A percentile compares a stretch with the other conserved stretches of the same genome.
These are phyloP conservation scores for Thunnus albacares DNA, from an alignment of 2,797 vertebrate genomes.

Conservation along the genomic window DNA sequence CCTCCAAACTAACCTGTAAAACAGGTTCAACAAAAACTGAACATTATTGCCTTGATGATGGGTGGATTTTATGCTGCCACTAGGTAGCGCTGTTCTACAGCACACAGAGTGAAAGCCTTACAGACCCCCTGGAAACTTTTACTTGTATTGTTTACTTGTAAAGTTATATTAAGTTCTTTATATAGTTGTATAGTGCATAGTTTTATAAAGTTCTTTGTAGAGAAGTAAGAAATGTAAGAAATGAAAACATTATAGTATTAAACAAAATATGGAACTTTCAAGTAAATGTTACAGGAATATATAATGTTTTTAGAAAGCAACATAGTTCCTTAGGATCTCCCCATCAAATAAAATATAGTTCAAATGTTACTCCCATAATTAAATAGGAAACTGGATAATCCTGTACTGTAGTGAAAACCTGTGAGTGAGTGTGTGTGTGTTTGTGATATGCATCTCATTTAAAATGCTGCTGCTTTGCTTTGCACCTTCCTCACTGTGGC, in stretches of 20 bases:
- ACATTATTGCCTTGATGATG: too few relatives aligned
- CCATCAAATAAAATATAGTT: background rate
- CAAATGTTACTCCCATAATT: background rate
- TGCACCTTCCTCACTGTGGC: background rate
- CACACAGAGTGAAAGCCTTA: background rate
- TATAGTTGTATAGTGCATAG: too few relatives aligned
- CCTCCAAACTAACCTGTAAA: too few relatives aligned
- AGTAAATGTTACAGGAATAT: too few relatives aligned
- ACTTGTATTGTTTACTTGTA: too few relatives aligned
- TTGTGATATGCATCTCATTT: background rate
- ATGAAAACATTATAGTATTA: background rate
- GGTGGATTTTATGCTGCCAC: conserved; percentile 5
- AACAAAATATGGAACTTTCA: too few relatives aligned
- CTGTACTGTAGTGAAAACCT: background rate
- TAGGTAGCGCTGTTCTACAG: conserved; percentile 24
- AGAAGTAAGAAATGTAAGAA: too few relatives aligned
- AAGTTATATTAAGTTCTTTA: too few relatives aligned
- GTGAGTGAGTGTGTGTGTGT: background rate
- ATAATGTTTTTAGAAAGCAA: background rate
- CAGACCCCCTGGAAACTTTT: background rate
- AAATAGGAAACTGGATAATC: background rate
- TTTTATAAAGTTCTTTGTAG: too few relatives aligned
- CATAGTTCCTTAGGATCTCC: background rate
- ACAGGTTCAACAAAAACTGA: too few relatives aligned
- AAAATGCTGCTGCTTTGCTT: background rate